Evolutionary conservation across 2,888 invertebrate species (phyloP).

Genomic region (Drosophila multiciliata): DNA sequence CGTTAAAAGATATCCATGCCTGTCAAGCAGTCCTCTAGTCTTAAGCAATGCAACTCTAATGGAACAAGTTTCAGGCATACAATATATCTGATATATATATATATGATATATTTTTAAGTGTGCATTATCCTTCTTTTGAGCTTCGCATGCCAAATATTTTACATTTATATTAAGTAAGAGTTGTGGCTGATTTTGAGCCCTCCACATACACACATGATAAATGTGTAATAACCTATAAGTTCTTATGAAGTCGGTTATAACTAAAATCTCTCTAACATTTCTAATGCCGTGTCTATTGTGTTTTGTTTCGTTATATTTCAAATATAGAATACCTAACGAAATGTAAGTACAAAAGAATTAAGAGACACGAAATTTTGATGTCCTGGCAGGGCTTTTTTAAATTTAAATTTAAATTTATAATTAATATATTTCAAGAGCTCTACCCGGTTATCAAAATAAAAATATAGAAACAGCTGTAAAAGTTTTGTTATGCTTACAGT

Average conservation of each 20-base stretch:
- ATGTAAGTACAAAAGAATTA: conserved; percentile 67
- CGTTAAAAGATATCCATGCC: conserved; percentile 38
- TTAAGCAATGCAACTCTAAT: conserved; percentile 60
- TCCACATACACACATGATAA: conserved; percentile 6
- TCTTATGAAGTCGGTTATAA: conserved; percentile 12
- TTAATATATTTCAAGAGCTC: neutral
- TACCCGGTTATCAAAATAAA: conserved; percentile 2
- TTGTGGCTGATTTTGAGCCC: neutral
- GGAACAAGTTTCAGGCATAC: conserved; percentile 67
- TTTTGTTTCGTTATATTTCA: conserved; percentile 72
- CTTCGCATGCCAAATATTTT: conserved; percentile 45
- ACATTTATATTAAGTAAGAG: conserved; percentile 47
- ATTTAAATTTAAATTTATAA: neutral
- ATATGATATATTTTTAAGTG: conserved; percentile 21
- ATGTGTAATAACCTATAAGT: neutral
- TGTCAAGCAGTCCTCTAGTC: conserved; percentile 56
- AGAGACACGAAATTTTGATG: neutral
- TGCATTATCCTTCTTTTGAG: conserved; percentile 57
- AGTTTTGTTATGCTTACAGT: conserved; percentile 22
- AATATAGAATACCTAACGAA: conserved; percentile 69
- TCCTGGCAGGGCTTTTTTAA: neutral
- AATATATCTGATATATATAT: conserved; percentile 6
- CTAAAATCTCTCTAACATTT: conserved; percentile 35
- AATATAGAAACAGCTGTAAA: neutral
- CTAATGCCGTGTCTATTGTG: conserved; percentile 70